Percentiles rank a stretch among this genome's conserved stretches.
Evolutionary conservation across 92 coral and sea anemone genomes (phyloP).

Genomic region (Chrysogorgia sp.): DNA sequence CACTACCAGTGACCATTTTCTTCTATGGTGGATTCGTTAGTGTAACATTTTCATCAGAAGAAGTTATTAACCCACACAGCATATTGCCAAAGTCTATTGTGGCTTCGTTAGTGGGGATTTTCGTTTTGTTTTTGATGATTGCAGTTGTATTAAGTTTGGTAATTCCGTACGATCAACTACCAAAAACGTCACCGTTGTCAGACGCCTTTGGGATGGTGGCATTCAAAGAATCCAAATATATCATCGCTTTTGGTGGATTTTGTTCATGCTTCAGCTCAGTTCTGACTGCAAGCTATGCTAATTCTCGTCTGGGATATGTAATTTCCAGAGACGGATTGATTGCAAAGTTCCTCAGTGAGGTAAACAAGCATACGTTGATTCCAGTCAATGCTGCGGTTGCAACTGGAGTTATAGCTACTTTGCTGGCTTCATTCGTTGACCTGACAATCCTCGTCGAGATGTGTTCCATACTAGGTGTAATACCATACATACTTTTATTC

Average conservation of each 20-base stretch:
- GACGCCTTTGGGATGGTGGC: constrained; percentile 23
- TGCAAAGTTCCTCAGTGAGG: constrained; percentile 1
- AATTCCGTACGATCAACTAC: constrained; percentile 14
- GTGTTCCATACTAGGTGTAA: constrained; percentile 8
- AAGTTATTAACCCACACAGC: constrained; percentile 12
- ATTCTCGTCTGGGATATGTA: constrained; percentile 24
- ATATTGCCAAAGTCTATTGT: constrained; percentile 20
- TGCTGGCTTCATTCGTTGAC: constrained; percentile 12
- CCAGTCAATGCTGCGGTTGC: constrained; percentile 1
- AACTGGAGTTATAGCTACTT: constrained; percentile 6
- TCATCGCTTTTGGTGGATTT: constrained; percentile 38
- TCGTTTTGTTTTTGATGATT: not conserved
- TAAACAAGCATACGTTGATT: not conserved
- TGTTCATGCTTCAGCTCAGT: constrained; percentile 38
- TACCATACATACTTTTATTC: not conserved
- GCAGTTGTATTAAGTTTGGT: constrained; percentile 12
- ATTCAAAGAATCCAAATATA: constrained; percentile 32
- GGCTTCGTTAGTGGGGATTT: constrained; percentile 20
- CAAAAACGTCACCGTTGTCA: constrained; percentile 5
- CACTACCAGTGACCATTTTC: constrained; percentile 23
- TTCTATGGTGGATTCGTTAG: constrained; percentile 27
- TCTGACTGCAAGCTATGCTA: constrained; percentile 18
- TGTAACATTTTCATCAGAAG: constrained; percentile 30
- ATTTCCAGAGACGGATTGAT: constrained; percentile 36
- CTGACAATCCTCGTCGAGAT: constrained; percentile 30